A percentile compares a stretch with the other conserved stretches of the same genome.
phyloP scores from a whole-genome alignment of 2,888 invertebrate genomes.

The Cephus runcator region DNA sequence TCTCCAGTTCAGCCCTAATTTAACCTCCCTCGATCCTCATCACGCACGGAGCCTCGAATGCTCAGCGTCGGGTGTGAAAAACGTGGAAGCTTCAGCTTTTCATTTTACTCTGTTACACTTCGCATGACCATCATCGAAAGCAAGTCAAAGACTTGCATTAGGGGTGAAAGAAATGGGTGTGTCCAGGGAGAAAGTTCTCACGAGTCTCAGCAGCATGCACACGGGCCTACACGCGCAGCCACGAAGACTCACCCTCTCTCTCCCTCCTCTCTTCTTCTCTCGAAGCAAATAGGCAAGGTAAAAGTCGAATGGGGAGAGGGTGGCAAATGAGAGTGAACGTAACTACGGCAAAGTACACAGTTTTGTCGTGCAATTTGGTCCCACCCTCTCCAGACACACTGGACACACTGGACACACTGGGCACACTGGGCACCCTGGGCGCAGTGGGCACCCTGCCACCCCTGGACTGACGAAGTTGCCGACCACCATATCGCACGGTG shows the following conservation, averaged over 20 bases:
- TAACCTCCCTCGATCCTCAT: neutral
- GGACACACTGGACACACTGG: neutral
- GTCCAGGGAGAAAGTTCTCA: neutral
- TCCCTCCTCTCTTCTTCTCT: neutral
- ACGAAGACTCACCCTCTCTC: neutral
- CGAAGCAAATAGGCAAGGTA: neutral
- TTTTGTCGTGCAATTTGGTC: constrained; percentile 1
- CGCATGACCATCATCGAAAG: neutral
- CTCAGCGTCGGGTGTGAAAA: neutral
- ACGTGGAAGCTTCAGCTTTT: neutral
- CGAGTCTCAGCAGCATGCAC: neutral
- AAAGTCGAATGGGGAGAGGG: neutral
- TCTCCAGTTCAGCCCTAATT: neutral
- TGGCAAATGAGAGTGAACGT: neutral
- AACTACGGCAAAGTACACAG: constrained; percentile 1
- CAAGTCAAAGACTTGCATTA: neutral
- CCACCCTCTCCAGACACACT: neutral
- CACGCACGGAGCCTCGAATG: neutral
- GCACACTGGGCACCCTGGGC: neutral
- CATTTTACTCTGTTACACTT: neutral
- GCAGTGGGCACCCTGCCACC: neutral
- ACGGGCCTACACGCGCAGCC: neutral
- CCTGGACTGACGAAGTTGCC: neutral
- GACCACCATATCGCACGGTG: neutral
- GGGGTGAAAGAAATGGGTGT: neutral